Evolutionary conservation across 2,888 invertebrate genomes (phyloP), one percentile per base, ranked within the genome.

Genomic region (Callyntrura sp.): DNA sequence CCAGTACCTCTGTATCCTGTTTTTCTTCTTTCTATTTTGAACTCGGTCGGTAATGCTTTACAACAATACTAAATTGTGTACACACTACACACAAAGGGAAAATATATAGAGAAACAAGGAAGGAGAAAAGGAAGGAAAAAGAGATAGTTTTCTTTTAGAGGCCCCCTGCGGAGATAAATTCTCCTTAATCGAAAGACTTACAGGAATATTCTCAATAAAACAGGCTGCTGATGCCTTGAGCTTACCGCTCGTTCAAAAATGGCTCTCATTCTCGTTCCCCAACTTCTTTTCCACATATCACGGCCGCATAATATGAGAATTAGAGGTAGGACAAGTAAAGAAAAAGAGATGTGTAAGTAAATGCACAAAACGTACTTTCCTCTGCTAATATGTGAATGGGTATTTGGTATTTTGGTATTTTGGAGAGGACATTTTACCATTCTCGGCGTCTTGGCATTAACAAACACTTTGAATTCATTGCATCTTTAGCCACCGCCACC

Each of bases 101-200:
- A 48, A 51, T 23, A 25, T 48, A 60, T 60, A 60, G 35, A 6
- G 35, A 35, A 35, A 57, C 17, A 60, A 57, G n/a, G 48, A n/a
- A 48, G 51, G 51, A 55, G 51, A 57, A 43, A 73, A 83, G 84
- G 60, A 70, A 73, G 85, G 73, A 86, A 43, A 78, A 88, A 90
- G 83, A 91, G 91, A 92, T 87, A 90, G 87, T 87, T 91, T 93
- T 92, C 91, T 92, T 91, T 92, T 92, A 93, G 92, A 91, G 93
- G 90, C 92, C 93, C 93, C 91, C 83, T 90, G 93, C 91, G 92
- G 90, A 93, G 93, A 93, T 93, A 93, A 93, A 93, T 93, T 93
- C 92, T 93, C 91, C 92, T 93, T 93, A 93, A 93, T 93, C 93
- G 93, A 93, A 93, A 93, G 92, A 92, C 92, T 92, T 92, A 92